Percentiles rank a stretch among this genome's conserved stretches.
phyloP scores from a whole-genome alignment of 2,113 vertebrate species.

The Callocephalon fimbriatum region DNA sequence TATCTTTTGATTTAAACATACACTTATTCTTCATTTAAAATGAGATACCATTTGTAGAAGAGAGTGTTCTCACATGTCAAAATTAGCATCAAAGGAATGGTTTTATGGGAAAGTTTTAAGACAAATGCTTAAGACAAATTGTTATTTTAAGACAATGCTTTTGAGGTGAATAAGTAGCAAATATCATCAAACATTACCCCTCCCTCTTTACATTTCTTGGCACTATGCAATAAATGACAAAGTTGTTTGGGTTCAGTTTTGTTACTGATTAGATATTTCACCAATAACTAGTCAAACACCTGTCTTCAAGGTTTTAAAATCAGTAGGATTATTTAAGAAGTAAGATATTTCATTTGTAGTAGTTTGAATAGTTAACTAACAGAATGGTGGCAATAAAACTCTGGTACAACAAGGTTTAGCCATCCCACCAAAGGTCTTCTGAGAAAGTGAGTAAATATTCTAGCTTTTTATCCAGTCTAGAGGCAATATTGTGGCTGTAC shows the following conservation, averaged over 20 bases:
- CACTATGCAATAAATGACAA: background rate
- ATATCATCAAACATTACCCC: background rate
- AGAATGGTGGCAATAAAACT: background rate
- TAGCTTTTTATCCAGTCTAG: background rate
- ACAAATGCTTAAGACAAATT: background rate
- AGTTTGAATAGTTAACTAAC: background rate
- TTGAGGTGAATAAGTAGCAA: background rate
- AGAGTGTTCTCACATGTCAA: background rate
- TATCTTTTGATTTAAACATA: background rate
- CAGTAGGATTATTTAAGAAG: background rate
- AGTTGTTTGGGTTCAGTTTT: background rate
- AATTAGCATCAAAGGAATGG: background rate
- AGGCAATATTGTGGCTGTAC: background rate
- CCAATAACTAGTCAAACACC: background rate
- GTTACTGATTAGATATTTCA: background rate
- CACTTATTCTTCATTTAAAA: background rate
- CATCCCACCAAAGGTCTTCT: background rate
- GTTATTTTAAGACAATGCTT: background rate
- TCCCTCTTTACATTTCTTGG: background rate
- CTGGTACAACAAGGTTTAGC: background rate
- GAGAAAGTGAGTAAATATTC: background rate
- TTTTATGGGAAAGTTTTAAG: background rate
- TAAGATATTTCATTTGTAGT: background rate
- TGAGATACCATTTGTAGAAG: background rate
- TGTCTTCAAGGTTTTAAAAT: background rate